phyloP scores from a whole-genome alignment of 2,797 vertebrate species.

The Chelidonichthys spinosus region DNA sequence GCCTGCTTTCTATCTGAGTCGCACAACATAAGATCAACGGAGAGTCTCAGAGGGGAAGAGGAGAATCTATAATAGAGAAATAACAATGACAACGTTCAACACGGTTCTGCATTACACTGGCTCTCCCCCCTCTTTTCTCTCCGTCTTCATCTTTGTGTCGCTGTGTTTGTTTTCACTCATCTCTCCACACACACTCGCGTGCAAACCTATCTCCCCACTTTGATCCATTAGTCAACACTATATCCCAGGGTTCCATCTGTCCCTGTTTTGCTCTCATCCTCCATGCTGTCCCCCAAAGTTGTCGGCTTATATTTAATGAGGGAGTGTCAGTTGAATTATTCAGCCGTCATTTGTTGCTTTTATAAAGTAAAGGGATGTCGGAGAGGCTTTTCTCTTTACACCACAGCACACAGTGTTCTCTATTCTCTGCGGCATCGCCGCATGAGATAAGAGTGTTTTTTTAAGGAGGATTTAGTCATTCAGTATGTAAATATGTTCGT shows the following conservation, averaged over 20 bases:
- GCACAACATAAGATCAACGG: constrained; percentile 15
- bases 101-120: constrained; percentile 21
- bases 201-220: constrained; percentile 29
- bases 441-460: constrained; percentile 14
- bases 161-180: constrained; percentile 16
- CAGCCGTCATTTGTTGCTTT: constrained; percentile 66
- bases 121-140: constrained; percentile 14
- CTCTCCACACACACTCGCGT: neutral
- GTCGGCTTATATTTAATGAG: constrained; percentile 61
- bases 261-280: constrained; percentile 62
- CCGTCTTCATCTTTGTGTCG: constrained; percentile 20
- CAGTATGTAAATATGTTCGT: constrained; percentile 26
- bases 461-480: constrained; percentile 22
- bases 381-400: constrained; percentile 43
- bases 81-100: constrained; percentile 14
- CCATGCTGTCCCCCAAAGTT: constrained; percentile 51
- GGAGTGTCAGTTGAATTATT: constrained; percentile 69
- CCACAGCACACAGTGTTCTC: constrained; percentile 2
- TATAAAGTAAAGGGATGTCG: constrained; percentile 58
- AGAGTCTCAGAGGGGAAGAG: constrained; percentile 13
- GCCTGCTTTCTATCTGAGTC: neutral
- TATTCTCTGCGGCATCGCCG: constrained; percentile 19
- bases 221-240: constrained; percentile 66
- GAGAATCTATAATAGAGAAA: constrained; percentile 22
- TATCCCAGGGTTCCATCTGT: constrained; percentile 72